Base-by-base conservation (phyloP, 92 coral and sea anemone species). In the Porites divaricata region DNA sequence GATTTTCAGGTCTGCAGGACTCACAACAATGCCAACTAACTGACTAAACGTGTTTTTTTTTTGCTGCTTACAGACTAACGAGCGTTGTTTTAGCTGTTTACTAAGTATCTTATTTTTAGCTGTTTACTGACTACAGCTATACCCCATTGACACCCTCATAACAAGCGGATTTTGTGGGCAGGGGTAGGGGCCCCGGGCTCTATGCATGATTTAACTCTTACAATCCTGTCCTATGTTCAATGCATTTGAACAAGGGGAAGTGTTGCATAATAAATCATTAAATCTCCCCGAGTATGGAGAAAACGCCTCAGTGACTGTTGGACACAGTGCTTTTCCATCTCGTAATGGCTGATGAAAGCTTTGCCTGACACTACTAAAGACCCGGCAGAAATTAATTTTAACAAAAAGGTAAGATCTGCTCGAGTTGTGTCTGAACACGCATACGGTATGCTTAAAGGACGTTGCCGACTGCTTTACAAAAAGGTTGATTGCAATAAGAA, bases 101-200 rank as follows among this genome's bases (percentile, higher is more conserved):
- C n/a, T n/a, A n/a, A n/a, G n/a, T n/a, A n/a, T n/a, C n/a, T n/a
- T n/a, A n/a, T n/a, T n/a, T n/a, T n/a, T n/a, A n/a, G n/a, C n/a
- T n/a, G n/a, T n/a, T n/a, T n/a, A n/a, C n/a, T n/a, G n/a, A n/a
- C n/a, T n/a, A n/a, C n/a, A n/a, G n/a, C n/a, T n/a, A n/a, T n/a
- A n/a, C n/a, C n/a, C n/a, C n/a, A n/a, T n/a, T n/a, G n/a, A n/a
- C n/a, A n/a, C n/a, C n/a, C n/a, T n/a, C n/a, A n/a, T n/a, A n/a
- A n/a, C n/a, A n/a, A n/a, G n/a, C 70, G 86, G 13, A 79, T 89
- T 69, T 65, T 89, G 48, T 89, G 86, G 89, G 92, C 92, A 0
- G 89, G 73, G 51, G 92, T 89, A 17, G 86, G 83, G 48, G 92
- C 89, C 67, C 89, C 89, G 51, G 92, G 92, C 11, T 88, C 91